Base-by-base conservation (phyloP, 1,140 invertebrate genomes). In the Asbolus verrucosus region DNA sequence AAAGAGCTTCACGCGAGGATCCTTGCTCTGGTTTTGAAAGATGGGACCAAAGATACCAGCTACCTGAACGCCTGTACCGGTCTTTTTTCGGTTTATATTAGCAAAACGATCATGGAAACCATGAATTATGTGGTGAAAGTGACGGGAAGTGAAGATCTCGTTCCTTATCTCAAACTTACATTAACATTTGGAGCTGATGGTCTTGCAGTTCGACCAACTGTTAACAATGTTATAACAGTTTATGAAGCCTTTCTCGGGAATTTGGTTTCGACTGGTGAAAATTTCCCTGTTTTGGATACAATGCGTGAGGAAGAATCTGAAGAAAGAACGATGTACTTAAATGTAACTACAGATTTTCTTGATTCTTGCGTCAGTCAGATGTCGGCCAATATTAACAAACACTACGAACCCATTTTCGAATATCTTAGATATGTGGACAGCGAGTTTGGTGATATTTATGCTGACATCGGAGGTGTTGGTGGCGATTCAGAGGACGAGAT, bases 31-130 rank as follows among this genome's bases (percentile, higher is more conserved):
- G 75, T 77, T 43, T 81, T 81, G 71, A 69, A 16, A 16, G 80
- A 85, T 73, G 71, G 84, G 21, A 81, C 81, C 13, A 83, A 82
- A 68, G 2, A 75, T 77, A 3, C 65, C 77, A 0, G 33, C 6
- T 27, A 68, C 41, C 6, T 65, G 2, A 21, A 43, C 11, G 75
- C 67, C 31, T 74, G 82, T 4, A 81, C 83, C 6, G 83, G 81
- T 27, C 65, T 87, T 0, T 76, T 88, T 13, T 81, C 82, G 14
- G 78, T 84, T n/a, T 83, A 87, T 79, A 81, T 89, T 6, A 83
- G 83, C 14, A 78, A 82, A 54, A 69, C 82, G 13, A 82, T 87
- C 36, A 82, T 83, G 30, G 77, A 82, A 1, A 87, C 85, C 0
- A 83, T 88, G 3, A 77, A 85, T 11, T 79, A 87, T 66, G 74